Percentiles rank a stretch among this genome's conserved stretches.
phyloP scores from a whole-genome alignment of 2,888 invertebrate species.

The Caenorhabditis zanzibari region DNA sequence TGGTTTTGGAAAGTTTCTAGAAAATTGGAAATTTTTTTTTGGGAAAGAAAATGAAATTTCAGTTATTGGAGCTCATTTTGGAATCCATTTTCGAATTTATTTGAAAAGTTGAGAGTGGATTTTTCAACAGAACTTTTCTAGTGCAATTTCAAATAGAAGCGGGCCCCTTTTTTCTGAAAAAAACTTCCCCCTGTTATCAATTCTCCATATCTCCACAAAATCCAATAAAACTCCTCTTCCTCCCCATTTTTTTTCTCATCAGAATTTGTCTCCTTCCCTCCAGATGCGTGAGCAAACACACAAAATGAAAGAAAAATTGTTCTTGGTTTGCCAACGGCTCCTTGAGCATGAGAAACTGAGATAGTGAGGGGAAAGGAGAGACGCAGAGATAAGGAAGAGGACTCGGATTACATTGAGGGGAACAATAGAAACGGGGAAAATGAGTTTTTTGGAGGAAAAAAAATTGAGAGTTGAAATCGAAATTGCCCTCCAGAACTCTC shows the following conservation, averaged over 20 bases:
- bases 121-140: not conserved
- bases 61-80: too few species aligned
- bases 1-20: not conserved
- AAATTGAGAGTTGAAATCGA: too few species aligned
- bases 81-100: too few species aligned
- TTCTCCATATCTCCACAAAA: not conserved
- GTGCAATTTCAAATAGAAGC: not conserved
- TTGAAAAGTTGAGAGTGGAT: too few species aligned
- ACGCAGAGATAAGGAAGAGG: not conserved
- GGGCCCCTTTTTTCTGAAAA: not conserved
- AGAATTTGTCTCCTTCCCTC: constrained; percentile 5
- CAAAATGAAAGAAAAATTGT: not conserved
- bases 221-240: constrained; percentile 2
- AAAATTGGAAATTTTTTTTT: not conserved
- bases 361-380: not conserved
- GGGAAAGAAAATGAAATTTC: too few species aligned
- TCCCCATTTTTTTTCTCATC: constrained; percentile 1
- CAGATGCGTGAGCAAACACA: constrained; percentile 44
- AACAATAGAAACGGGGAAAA: not conserved
- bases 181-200: not conserved
- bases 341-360: constrained; percentile 28
- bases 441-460: constrained; percentile 2
- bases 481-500: too few species aligned
- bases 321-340: constrained; percentile 15
- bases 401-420: constrained; percentile 22